phyloP scores from a whole-genome alignment of 1,140 invertebrate species.

The Drosophila trapezifrons region DNA sequence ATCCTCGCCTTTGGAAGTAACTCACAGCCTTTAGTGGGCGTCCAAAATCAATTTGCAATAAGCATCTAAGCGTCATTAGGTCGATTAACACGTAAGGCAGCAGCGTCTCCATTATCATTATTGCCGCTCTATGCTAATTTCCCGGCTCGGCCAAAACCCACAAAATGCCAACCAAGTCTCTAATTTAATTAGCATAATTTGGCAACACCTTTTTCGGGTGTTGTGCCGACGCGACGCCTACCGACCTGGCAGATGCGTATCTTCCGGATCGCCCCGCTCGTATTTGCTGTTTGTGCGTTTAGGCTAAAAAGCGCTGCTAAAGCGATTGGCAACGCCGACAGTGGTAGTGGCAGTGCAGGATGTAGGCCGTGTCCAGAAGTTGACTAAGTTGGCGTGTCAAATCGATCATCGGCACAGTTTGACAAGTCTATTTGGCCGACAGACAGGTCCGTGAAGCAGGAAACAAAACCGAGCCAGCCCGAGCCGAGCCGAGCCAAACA shows the following conservation, averaged over 20 bases:
- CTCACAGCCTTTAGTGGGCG: conserved; percentile 58
- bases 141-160: conserved; percentile 5
- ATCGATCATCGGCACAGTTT: conserved; percentile 83
- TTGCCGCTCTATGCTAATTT: conserved; percentile 44
- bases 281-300: conserved; percentile 50
- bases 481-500: conserved; percentile 11
- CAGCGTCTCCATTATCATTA: conserved; percentile 34
- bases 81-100: conserved; percentile 64
- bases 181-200: conserved; percentile 80
- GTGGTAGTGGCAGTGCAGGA: conserved; percentile 26
- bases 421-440: conserved; percentile 70
- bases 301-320: conserved; percentile 75
- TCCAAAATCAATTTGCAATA: conserved; percentile 68
- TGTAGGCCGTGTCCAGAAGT: conserved; percentile 46
- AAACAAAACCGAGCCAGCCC: conserved; percentile 33
- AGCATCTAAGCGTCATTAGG: conserved; percentile 30
- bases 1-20: conserved; percentile 14
- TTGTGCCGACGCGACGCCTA: conserved; percentile 51
- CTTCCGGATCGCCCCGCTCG: conserved; percentile 12
- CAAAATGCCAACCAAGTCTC: conserved; percentile 9
- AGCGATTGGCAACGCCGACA: conserved; percentile 70
- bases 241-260: conserved; percentile 31
- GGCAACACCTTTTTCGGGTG: conserved; percentile 67
- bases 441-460: conserved; percentile 32
- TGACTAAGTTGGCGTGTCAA: conserved; percentile 79